These are phyloP conservation scores for Sterrhoptilus dennistouni DNA, from an alignment of 2,113 vertebrate species.

Conservation along the genomic window DNA sequence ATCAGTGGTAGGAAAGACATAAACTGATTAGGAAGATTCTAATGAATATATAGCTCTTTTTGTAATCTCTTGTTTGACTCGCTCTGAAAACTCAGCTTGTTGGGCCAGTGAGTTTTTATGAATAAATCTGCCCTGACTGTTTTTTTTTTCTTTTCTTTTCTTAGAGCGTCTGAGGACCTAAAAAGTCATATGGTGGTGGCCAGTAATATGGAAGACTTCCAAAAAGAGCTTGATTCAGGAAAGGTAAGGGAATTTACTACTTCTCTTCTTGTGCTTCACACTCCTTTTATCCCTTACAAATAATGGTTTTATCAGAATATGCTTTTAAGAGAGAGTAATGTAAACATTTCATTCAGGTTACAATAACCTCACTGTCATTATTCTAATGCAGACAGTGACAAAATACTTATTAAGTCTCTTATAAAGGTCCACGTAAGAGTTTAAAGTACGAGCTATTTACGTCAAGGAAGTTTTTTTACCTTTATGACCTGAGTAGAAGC, in stretches of 20 bases:
- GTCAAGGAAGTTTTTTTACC: conserved; percentile 6
- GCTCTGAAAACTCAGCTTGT: background rate
- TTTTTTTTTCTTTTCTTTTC: background rate
- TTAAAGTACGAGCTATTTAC: conserved; percentile 32
- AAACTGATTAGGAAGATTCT: background rate
- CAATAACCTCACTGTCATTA: background rate
- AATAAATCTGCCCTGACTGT: background rate
- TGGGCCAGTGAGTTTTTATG: background rate
- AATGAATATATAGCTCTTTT: background rate
- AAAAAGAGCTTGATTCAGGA: conserved; percentile 89
- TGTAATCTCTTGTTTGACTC: background rate
- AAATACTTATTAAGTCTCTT: background rate
- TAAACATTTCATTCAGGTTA: background rate
- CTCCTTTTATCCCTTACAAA: background rate
- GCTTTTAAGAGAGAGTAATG: background rate
- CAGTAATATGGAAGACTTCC: conserved; percentile 90
- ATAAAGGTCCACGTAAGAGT: background rate
- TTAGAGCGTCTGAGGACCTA: conserved; percentile 88
- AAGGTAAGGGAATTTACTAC: conserved; percentile 76
- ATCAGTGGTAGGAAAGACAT: background rate
- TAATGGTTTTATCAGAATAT: background rate
- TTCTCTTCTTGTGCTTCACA: background rate
- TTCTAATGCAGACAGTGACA: background rate
- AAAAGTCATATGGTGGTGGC: conserved; percentile 88
- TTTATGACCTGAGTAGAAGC: background rate